Evolutionary conservation across 2,888 invertebrate species (phyloP), one percentile per base, ranked within the genome.

Genomic region (Pseudanteris insignis): DNA sequence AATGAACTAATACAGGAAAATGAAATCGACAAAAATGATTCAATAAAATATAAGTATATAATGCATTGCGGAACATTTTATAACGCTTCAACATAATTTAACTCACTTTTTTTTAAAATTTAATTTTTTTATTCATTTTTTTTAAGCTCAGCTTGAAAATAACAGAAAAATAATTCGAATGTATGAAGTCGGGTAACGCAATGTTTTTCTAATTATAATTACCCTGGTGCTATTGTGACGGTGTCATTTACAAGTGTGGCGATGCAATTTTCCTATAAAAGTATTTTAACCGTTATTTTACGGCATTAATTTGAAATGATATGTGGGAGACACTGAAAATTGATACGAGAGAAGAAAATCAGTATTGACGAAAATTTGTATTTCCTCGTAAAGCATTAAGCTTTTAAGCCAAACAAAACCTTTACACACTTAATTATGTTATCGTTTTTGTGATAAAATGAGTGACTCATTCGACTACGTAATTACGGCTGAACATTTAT

Each of bases 331-430:
- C 47, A 48, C 37, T 12, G 18, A 43, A 38, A 54, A 26, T 54
- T 32, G 54, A 54, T 21, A 46, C 30, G 50, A 46, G 48, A 47
- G 48, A 54, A 54, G 28, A 40, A 48, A 47, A 18, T 40, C 28
- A 44, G 32, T 38, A 54, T 13, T 48, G 30, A 48, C 43, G 30
- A 25, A 48, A 40, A 37, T 32, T 28, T 47, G 43, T 30, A 41
- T 36, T 60, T 60, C 21, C 32, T 57, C 13, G 43, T 60, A 67
- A 76, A 75, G 75, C 74, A 67, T 69, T 68, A 73, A 75, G 72
- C 71, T 67, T 70, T 66, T 75, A 55, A 78, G 75, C 76, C 72
- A 74, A 76, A 72, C 68, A 70, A 73, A 70, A 72, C 70, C 69
- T 71, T 71, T 70, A 67, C 69, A 73, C 72, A 73, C 70, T 67